phyloP scores from a whole-genome alignment of 35 echinoderm and acorn worm genomes.

The Anneissia japonica region DNA sequence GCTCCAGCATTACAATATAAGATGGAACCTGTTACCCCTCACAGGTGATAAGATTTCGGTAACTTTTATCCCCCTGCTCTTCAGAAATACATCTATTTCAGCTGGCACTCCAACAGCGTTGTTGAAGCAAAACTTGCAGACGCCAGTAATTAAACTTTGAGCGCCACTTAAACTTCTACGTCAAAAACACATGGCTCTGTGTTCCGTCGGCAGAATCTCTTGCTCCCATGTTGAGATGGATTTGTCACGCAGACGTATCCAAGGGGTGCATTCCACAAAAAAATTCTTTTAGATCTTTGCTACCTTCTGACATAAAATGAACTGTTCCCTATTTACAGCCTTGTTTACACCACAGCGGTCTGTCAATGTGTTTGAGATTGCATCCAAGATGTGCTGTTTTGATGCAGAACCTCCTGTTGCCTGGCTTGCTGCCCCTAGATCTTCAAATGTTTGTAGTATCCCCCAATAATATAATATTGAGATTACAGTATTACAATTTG shows the following conservation, averaged over 20 bases:
- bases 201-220: background rate
- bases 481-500: too few relatives aligned
- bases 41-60: background rate
- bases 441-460: too few relatives aligned
- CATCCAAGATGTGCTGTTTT: slow-evolving; percentile 1
- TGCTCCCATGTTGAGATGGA: background rate
- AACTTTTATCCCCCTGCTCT: background rate
- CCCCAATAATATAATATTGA: too few relatives aligned
- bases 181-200: background rate
- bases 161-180: background rate
- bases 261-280: slow-evolving; percentile 19
- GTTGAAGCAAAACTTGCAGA: background rate
- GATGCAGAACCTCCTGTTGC: too few relatives aligned
- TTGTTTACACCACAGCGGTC: slow-evolving; percentile 12
- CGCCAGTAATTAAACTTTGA: background rate
- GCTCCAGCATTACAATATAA: slow-evolving; percentile 5
- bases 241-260: slow-evolving; percentile 11
- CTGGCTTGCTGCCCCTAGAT: too few relatives aligned
- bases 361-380: slow-evolving; percentile 12
- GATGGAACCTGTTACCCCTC: background rate
- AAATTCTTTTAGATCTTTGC: background rate
- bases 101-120: background rate
- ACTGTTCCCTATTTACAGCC: background rate
- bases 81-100: background rate
- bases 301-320: background rate